Conservation (phyloP, 2,113 vertebrate genomes). For the Xenopus borealis region DNA sequence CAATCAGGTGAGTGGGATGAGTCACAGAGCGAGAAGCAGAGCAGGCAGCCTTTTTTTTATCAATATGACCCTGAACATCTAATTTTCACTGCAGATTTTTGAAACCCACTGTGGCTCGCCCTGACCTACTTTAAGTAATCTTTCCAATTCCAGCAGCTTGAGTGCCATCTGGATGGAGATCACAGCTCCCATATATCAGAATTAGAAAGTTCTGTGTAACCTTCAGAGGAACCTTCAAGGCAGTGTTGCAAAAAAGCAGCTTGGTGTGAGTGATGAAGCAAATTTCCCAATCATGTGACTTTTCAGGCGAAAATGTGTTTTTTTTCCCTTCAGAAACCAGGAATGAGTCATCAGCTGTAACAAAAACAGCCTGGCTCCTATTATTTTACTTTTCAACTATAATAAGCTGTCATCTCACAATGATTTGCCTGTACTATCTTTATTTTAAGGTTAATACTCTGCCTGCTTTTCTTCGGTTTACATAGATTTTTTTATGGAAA, state of each 20-base stretch:
- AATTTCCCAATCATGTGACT: conserved; percentile 15
- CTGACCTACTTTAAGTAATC: conserved; percentile 43
- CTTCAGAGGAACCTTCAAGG: conserved; percentile 1
- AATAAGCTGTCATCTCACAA: conserved; percentile 21
- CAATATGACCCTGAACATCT: conserved; percentile 43
- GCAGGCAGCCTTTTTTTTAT: conserved; percentile 24
- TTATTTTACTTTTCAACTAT: conserved; percentile 16
- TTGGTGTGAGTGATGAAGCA: conserved; percentile 18
- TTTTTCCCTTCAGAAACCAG: conserved; percentile 3
- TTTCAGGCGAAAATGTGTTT: not conserved
- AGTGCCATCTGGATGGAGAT: conserved; percentile 31
- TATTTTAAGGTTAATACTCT: conserved; percentile 5
- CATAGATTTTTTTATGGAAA: too few species aligned
- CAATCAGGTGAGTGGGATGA: conserved; percentile 20
- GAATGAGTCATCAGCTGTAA: conserved; percentile 32
- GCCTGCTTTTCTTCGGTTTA: not conserved
- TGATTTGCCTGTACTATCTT: not conserved
- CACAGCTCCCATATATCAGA: conserved; percentile 18
- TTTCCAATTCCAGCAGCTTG: conserved; percentile 36
- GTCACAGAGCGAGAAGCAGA: conserved; percentile 23
- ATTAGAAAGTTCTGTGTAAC: not conserved
- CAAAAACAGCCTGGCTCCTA: conserved; percentile 17
- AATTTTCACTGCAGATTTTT: conserved; percentile 24
- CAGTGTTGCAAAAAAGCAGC: not conserved
- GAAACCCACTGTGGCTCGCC: conserved; percentile 25